These are phyloP conservation scores for Pao palembangensis DNA, from an alignment of 2,113 vertebrate genomes.

Conservation along the genomic window DNA sequence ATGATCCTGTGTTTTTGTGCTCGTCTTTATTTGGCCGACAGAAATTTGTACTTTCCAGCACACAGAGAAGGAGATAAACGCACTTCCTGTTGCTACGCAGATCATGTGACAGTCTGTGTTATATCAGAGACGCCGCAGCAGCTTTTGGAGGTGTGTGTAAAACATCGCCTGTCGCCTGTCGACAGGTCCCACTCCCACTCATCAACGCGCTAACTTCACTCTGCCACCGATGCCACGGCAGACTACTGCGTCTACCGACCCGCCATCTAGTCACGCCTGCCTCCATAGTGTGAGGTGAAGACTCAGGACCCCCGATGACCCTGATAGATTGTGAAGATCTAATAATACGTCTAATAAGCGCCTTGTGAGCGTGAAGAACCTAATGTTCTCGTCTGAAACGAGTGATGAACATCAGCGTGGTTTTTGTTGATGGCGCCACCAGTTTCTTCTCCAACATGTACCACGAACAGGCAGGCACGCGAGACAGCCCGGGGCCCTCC, in stretches of 20 bases:
- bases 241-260: conserved; percentile 8
- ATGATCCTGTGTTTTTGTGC: no score
- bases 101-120: no score
- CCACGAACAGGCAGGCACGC: no score
- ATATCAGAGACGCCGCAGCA: background rate
- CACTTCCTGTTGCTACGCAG: no score
- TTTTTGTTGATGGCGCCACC: background rate
- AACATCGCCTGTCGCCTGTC: conserved; percentile 51
- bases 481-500: no score
- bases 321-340: conserved; percentile 15
- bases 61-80: no score
- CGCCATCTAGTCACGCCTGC: conserved; percentile 12
- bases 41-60: no score
- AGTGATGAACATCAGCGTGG: background rate
- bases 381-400: background rate
- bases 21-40: no score
- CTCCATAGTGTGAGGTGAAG: conserved; percentile 17
- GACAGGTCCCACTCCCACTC: conserved; percentile 44
- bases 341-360: background rate
- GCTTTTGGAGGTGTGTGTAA: conserved; percentile 19
- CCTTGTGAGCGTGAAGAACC: no score
- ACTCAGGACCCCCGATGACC: conserved; percentile 2
- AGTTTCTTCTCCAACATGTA: conserved; percentile 15
- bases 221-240: conserved; percentile 32
- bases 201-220: conserved; percentile 53